These are phyloP conservation scores for Acromyrmex heyeri DNA, from an alignment of 1,140 invertebrate species.

Conservation along the genomic window DNA sequence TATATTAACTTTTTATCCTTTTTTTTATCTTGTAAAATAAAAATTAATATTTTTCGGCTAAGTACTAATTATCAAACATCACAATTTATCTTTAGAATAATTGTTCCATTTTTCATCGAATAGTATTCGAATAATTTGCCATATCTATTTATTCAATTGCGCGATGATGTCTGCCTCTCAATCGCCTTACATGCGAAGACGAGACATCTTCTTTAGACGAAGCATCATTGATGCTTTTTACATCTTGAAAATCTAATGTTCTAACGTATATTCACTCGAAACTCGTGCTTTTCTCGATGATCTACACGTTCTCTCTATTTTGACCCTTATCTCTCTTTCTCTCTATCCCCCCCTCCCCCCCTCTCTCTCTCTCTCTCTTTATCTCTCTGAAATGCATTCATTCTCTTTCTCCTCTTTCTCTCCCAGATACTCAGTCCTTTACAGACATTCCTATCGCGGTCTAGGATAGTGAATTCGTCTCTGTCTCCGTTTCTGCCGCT, in stretches of 20 bases:
- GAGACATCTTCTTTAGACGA: background rate
- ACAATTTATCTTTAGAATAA: background rate
- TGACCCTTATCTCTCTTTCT: constrained; percentile 18
- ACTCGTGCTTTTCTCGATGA: background rate
- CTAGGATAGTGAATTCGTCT: constrained; percentile 26
- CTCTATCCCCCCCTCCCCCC: background rate
- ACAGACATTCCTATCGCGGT: constrained; percentile 9
- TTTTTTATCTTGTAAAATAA: background rate
- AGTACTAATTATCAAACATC: background rate
- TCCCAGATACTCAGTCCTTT: constrained; percentile 45
- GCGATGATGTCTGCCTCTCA: background rate
- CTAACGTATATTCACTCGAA: background rate
- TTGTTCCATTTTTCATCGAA: background rate
- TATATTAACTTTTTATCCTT: background rate
- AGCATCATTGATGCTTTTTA: background rate
- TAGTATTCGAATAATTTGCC: background rate
- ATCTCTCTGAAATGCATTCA: background rate
- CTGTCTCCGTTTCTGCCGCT: too few relatives aligned
- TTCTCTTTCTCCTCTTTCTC: background rate
- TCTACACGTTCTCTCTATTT: background rate
- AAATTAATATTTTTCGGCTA: background rate
- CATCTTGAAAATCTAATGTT: constrained; percentile 1
- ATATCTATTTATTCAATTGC: background rate
- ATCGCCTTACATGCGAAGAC: background rate
- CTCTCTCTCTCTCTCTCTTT: too few relatives aligned